Base-by-base conservation (phyloP, 2,797 vertebrate genomes). In the Notolabrus celidotus region DNA sequence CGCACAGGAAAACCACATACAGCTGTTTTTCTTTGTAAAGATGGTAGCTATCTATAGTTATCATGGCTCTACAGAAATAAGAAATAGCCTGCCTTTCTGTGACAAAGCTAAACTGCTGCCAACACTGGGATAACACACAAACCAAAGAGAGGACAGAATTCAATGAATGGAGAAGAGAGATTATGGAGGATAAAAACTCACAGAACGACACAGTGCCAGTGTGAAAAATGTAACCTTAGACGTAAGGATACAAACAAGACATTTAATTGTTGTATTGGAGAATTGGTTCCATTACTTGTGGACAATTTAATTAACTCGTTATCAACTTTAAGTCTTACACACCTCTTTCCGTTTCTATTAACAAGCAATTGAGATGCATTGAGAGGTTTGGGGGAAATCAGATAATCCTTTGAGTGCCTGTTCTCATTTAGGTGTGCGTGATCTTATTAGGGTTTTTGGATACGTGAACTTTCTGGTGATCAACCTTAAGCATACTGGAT, bases 401-500 rank as follows among this genome's bases (percentile, higher is more conserved):
- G 6, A 10, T 61, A 34, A 66, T 59, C 61, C 39, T 22, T 16
- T 2, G 19, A 16, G n/a, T 20, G 14, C 23, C 63, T 42, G 20
- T 43, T 52, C 46, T 71, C 53, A 50, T 73, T 56, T 41, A 62
- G 25, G 9, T 14, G 33, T 58, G 38, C 2, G 11, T 51, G 54
- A 67, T 60, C 47, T 46, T 43, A 54, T 47, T 33, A 49, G 14
- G 38, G 22, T 46, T 62, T 56, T 11, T 39, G 31, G 19, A 49
- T 57, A 67, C 45, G 53, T 49, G 67, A 65, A 80, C 45, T 38
- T 71, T 43, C 19, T 14, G 53, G n/a, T 61, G 49, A 64, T 71
- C 54, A 71, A 52, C 29, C 50, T 50, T 47, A 54, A 70, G 33
- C 46, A 27, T 27, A 8, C 17, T 5, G 19, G 34, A 64, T 68